phyloP scores from a whole-genome alignment of 2,113 vertebrate genomes.

The Notarius lentiginosus region DNA sequence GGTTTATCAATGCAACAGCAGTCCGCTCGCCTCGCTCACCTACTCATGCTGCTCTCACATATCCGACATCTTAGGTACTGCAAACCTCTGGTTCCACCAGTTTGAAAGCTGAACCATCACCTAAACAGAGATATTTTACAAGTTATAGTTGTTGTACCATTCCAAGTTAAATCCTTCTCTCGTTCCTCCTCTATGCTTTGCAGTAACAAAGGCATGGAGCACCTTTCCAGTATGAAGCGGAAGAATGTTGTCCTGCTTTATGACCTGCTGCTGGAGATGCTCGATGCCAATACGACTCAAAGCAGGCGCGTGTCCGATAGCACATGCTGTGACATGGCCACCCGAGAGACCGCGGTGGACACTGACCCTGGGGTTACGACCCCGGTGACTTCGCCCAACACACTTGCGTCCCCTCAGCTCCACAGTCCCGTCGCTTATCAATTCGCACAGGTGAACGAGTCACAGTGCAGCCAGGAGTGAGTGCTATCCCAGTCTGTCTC shows the following conservation, averaged over 20 bases:
- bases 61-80: slow-evolving; percentile 89
- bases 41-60: slow-evolving; percentile 94
- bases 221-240: slow-evolving; percentile 94
- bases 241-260: slow-evolving; percentile 93
- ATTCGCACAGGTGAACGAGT: neutral
- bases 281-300: slow-evolving; percentile 84
- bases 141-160: neutral
- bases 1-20: slow-evolving; percentile 87
- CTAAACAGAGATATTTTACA: neutral
- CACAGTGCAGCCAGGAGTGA: slow-evolving; percentile 23
- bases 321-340: neutral
- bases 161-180: neutral
- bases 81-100: neutral
- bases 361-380: slow-evolving; percentile 19
- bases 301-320: slow-evolving; percentile 67
- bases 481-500: neutral
- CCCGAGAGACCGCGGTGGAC: slow-evolving; percentile 49
- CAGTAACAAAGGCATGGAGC: slow-evolving; percentile 98
- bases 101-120: neutral
- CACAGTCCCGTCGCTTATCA: neutral
- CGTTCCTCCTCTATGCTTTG: neutral
- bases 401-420: neutral
- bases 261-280: slow-evolving; percentile 93
- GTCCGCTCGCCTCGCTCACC: slow-evolving; percentile 83
- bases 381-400: neutral